A percentile compares a stretch with the other conserved stretches of the same genome.
Evolutionary conservation across 2,888 invertebrate genomes (phyloP).

Genomic region (Molanna angustata): DNA sequence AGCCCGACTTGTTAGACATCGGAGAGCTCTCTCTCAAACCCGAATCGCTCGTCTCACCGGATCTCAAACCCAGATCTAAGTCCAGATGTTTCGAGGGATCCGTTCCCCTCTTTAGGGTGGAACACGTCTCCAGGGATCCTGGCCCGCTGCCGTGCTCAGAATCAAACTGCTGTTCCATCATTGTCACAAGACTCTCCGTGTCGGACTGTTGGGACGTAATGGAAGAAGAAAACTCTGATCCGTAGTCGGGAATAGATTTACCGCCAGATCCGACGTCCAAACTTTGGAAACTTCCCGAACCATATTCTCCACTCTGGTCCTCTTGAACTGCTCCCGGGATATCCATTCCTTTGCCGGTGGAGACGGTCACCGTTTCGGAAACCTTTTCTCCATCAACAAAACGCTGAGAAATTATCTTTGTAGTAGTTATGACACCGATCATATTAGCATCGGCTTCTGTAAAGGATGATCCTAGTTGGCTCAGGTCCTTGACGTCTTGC

Average conservation of each 20-base stretch:
- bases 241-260: slow-evolving; percentile 42
- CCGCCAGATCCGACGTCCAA: slow-evolving; percentile 40
- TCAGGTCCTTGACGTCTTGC: slow-evolving; percentile 38
- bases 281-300: slow-evolving; percentile 28
- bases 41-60: slow-evolving; percentile 35
- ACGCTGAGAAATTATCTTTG: slow-evolving; percentile 49
- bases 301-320: slow-evolving; percentile 39
- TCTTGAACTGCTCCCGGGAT: slow-evolving; percentile 40
- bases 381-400: slow-evolving; percentile 53
- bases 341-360: slow-evolving; percentile 49
- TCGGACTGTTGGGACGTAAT: slow-evolving; percentile 54
- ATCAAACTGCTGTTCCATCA: slow-evolving; percentile 43
- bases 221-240: slow-evolving; percentile 54
- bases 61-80: slow-evolving; percentile 46
- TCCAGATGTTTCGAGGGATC: slow-evolving; percentile 38
- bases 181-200: slow-evolving; percentile 52
- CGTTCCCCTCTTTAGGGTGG: slow-evolving; percentile 47
- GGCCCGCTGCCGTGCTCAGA: slow-evolving; percentile 37
- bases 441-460: slow-evolving; percentile 42
- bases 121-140: slow-evolving; percentile 48
- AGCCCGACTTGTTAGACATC: slow-evolving; percentile 52
- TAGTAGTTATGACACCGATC: slow-evolving; percentile 49
- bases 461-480: slow-evolving; percentile 38
- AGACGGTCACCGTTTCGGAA: slow-evolving; percentile 47
- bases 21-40: slow-evolving; percentile 48